Conservation (phyloP, 1,140 invertebrate genomes). For the Bombus fervidus region DNA sequence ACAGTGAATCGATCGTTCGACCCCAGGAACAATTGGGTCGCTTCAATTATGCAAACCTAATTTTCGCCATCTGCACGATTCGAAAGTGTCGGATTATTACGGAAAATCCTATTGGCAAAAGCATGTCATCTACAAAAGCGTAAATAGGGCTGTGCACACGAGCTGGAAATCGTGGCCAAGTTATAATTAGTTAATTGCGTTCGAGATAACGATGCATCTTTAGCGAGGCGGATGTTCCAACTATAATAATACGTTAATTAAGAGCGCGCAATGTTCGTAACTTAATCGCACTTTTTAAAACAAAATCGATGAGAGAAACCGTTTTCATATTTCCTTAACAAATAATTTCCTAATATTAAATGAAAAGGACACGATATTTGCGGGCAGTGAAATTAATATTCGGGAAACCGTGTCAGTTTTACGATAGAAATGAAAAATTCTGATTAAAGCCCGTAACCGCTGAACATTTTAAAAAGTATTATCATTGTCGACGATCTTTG, state of each 20-base stretch:
- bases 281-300: neutral
- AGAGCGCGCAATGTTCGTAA: neutral
- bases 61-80: conserved; percentile 58
- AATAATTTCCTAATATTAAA: too few relatives aligned
- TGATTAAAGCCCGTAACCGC: too few relatives aligned
- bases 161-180: conserved; percentile 29
- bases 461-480: neutral
- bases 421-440: too few relatives aligned
- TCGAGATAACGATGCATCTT: conserved; percentile 39
- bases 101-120: conserved; percentile 40
- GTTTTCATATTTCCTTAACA: neutral
- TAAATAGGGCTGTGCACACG: conserved; percentile 31
- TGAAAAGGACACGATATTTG: neutral
- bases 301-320: neutral
- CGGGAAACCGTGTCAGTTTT: too few relatives aligned
- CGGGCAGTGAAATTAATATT: neutral
- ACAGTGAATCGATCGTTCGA: conserved; percentile 49
- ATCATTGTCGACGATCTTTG: neutral
- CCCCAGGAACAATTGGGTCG: conserved; percentile 58
- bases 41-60: conserved; percentile 66
- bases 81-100: conserved; percentile 55
- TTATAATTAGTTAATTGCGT: conserved; percentile 61
- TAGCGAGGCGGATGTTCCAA: conserved; percentile 12
- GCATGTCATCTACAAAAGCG: neutral
- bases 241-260: conserved; percentile 45